Percentiles rank a stretch among this genome's conserved stretches.
phyloP scores from a whole-genome alignment of 64 coral and sea anemone species.

The Pocillopora damicornis region DNA sequence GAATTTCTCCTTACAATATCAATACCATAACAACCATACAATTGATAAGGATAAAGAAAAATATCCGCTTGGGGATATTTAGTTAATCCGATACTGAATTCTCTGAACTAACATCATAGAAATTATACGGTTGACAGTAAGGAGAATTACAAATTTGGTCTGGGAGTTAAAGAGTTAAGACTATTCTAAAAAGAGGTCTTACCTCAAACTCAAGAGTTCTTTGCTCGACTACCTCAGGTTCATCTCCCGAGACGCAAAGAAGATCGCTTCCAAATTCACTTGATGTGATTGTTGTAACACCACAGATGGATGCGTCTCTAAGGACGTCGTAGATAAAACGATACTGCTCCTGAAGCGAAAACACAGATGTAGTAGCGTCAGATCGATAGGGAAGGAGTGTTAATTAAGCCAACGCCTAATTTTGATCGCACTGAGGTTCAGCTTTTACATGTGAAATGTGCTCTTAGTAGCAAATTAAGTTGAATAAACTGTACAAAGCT shows the following conservation, averaged over 20 bases:
- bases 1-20: too few species aligned
- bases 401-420: background rate
- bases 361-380: background rate
- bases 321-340: slow-evolving; percentile 84
- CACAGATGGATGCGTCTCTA: slow-evolving; percentile 79
- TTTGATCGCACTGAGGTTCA: background rate
- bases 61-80: too few species aligned
- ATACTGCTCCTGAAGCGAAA: slow-evolving; percentile 74
- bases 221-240: slow-evolving; percentile 48
- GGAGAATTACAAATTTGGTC: too few species aligned
- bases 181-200: background rate
- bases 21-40: too few species aligned
- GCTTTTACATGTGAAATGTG: too few species aligned
- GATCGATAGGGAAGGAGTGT: background rate
- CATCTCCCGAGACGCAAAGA: slow-evolving; percentile 32
- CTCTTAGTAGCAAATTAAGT: too few species aligned
- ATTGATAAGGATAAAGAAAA: too few species aligned
- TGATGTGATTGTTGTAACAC: slow-evolving; percentile 71
- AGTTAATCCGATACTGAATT: too few species aligned
- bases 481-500: too few species aligned
- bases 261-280: slow-evolving; percentile 62
- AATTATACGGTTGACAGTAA: too few species aligned
- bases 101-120: too few species aligned
- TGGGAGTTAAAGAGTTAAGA: too few species aligned
- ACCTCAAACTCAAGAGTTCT: slow-evolving; percentile 65